Evolutionary conservation across 2,888 invertebrate genomes (phyloP), one percentile per base, ranked within the genome.

Genomic region (Andrena dorsata): DNA sequence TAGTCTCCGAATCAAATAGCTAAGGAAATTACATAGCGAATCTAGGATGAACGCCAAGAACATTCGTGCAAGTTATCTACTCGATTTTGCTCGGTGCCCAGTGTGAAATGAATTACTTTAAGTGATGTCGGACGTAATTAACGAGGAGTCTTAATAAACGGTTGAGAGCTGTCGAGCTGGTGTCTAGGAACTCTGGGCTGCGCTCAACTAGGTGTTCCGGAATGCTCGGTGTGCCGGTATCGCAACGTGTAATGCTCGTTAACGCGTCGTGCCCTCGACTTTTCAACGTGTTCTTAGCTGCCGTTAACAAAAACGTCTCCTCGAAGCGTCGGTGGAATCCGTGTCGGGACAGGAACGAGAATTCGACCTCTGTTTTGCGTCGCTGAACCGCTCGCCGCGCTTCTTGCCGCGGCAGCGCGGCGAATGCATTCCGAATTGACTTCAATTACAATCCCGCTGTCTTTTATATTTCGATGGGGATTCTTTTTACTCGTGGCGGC

Each of bases 71-170:
- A 53, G 20, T 53, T 8, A 53, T 53, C 20, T 53, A 23, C 20
- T 53, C 8, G 20, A 53, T 53, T 53, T 53, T 20, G 16, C 41
- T 41, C n/a, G 16, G 26, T 13, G 20, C 32, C n/a, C 3, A 16
- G 16, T 20, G 13, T 28, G 66, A 47, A 79, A 69, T 84, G 85
- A 87, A 87, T 88, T 87, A 80, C 80, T 80, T 73, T 70, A 78
- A 81, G 80, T 82, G 80, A 79, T 66, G 73, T 65, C 76, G 71
- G 76, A 61, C 32, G 77, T 78, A 84, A 86, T 88, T 88, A 86
- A 84, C 71, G 70, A 80, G 78, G 58, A 61, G 76, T 80, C 78
- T 82, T 85, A 82, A 74, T 76, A 77, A 82, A 79, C 68, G 63
- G 75, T 49, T 63, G 75, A 80, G 77, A 85, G 76, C 76, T 74